Percentiles rank a stretch among this genome's conserved stretches.
Conservation (phyloP, 2,113 vertebrate genomes). For the Probosciger aterrimus region DNA sequence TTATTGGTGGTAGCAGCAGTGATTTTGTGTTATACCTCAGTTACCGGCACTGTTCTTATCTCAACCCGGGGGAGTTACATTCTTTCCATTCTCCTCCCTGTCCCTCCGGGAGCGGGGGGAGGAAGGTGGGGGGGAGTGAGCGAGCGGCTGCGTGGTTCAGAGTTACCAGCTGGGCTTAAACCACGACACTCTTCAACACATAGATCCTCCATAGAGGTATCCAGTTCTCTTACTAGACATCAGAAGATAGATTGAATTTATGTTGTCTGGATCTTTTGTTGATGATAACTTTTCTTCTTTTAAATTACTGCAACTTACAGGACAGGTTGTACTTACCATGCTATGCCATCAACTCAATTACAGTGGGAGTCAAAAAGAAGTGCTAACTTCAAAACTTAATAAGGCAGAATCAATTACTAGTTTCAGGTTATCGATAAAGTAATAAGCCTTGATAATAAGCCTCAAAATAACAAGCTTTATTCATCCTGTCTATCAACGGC, state of each 20-base stretch:
- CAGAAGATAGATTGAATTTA: neutral
- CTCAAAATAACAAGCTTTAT: neutral
- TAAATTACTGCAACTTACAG: neutral
- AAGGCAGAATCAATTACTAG: neutral
- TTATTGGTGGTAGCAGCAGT: too few relatives aligned
- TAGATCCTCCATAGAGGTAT: neutral
- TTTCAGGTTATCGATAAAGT: neutral
- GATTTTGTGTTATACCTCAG: too few relatives aligned
- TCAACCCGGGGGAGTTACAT: too few relatives aligned
- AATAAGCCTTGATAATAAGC: neutral
- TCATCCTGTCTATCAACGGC: neutral
- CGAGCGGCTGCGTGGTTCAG: too few relatives aligned
- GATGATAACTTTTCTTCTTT: neutral
- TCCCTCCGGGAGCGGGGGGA: too few relatives aligned
- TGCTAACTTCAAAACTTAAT: neutral
- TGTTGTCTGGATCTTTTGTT: neutral
- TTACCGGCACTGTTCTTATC: too few relatives aligned
- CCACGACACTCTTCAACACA: neutral
- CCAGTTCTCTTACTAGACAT: neutral
- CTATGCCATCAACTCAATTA: neutral
- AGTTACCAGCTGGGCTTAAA: too few relatives aligned
- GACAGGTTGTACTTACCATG: neutral
- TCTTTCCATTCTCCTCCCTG: too few relatives aligned
- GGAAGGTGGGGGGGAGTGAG: too few relatives aligned
- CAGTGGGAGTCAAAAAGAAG: neutral